Evolutionary conservation across 1,140 invertebrate genomes (phyloP).

Genomic region (Teleopsis dalmanni): DNA sequence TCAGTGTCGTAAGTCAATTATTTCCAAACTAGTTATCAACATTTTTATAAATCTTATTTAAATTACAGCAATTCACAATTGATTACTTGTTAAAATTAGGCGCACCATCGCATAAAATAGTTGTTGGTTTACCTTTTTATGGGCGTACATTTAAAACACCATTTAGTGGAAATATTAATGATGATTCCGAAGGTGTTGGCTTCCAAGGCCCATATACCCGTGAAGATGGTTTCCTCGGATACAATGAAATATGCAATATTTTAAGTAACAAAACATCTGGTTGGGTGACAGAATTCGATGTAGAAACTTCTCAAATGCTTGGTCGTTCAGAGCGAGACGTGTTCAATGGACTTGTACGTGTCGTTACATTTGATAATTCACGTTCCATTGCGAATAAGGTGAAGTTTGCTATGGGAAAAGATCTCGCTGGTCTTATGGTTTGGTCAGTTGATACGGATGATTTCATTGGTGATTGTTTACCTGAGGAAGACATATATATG

Average conservation of each 20-base stretch:
- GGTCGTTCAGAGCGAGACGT: slow-evolving; percentile 46
- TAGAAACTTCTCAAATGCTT: slow-evolving; percentile 50
- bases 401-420: slow-evolving; percentile 54
- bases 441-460: slow-evolving; percentile 77
- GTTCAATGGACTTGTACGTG: slow-evolving; percentile 30
- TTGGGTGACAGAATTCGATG: slow-evolving; percentile 54
- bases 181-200: slow-evolving; percentile 49
- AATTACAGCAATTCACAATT: slow-evolving; percentile 60
- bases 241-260: slow-evolving; percentile 61
- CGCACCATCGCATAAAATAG: slow-evolving; percentile 64
- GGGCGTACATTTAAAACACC: slow-evolving; percentile 65
- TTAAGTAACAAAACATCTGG: slow-evolving; percentile 44
- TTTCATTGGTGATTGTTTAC: slow-evolving; percentile 57
- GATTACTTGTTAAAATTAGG: slow-evolving; percentile 66
- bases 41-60: slow-evolving; percentile 10
- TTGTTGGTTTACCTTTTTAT: slow-evolving; percentile 76
- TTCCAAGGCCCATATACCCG: slow-evolving; percentile 68
- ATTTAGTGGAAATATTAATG: slow-evolving; percentile 43
- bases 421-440: slow-evolving; percentile 71
- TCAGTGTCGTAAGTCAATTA: slow-evolving; percentile 55
- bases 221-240: slow-evolving; percentile 80
- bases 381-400: slow-evolving; percentile 55
- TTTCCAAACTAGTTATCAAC: neutral
- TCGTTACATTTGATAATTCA: slow-evolving; percentile 56
- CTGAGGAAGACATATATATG: slow-evolving; percentile 44